phyloP scores from a whole-genome alignment of 2,113 vertebrate species.

The Mugil cephalus region DNA sequence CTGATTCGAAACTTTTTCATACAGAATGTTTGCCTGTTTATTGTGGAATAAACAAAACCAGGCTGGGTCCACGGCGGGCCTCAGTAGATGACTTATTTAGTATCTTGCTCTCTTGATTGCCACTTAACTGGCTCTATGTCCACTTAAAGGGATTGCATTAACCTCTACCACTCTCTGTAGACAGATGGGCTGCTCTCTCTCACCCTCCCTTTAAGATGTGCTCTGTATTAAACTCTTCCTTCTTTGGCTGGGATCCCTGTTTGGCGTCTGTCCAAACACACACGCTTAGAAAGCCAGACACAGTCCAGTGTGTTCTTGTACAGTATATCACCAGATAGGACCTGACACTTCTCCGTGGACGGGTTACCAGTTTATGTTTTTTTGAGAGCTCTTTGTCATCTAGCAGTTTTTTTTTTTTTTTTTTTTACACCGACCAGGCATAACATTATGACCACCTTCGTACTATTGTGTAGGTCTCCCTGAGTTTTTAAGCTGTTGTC shows the following conservation, averaged over 20 bases:
- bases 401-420: background rate
- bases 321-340: slow-evolving; percentile 36
- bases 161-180: slow-evolving; percentile 71
- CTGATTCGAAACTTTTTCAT: background rate
- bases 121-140: slow-evolving; percentile 66
- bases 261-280: slow-evolving; percentile 64
- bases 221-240: slow-evolving; percentile 69
- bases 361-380: slow-evolving; percentile 17
- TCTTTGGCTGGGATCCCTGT: slow-evolving; percentile 72
- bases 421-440: no score
- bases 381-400: slow-evolving; percentile 28
- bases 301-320: slow-evolving; percentile 25
- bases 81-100: slow-evolving; percentile 44
- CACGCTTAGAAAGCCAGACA: slow-evolving; percentile 44
- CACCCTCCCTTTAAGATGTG: slow-evolving; percentile 62
- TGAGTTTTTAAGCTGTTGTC: no score
- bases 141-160: slow-evolving; percentile 76
- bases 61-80: background rate
- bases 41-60: slow-evolving; percentile 24
- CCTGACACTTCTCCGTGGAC: slow-evolving; percentile 18
- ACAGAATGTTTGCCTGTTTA: slow-evolving; percentile 13
- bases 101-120: slow-evolving; percentile 43
- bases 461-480: no score
- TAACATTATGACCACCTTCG: no score
- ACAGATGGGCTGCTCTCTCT: slow-evolving; percentile 51